phyloP scores from a whole-genome alignment of 2,797 vertebrate species.

The Nyctibius grandis region DNA sequence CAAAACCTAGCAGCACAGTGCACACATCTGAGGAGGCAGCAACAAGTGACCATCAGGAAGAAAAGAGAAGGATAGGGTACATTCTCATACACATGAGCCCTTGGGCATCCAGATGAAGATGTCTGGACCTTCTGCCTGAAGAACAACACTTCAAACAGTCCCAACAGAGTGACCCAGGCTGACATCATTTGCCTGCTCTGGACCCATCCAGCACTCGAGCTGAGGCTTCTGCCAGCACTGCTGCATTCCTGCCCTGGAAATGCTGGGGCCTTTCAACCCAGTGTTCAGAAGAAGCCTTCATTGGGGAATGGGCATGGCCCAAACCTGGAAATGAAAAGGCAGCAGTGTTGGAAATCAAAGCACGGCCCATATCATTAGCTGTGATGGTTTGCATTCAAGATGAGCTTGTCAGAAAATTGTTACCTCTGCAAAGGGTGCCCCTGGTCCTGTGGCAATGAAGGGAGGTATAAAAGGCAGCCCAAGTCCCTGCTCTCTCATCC shows the following conservation, averaged over 20 bases:
- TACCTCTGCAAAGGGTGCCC: background rate
- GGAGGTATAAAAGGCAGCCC: background rate
- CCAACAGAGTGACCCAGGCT: background rate
- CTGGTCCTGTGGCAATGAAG: background rate
- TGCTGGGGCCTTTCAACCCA: background rate
- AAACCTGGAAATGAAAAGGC: background rate
- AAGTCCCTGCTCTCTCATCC: background rate
- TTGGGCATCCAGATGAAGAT: background rate
- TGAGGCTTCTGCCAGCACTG: background rate
- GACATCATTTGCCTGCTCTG: background rate
- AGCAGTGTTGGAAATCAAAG: background rate
- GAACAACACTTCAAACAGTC: background rate
- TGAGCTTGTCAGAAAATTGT: background rate
- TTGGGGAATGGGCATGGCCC: background rate
- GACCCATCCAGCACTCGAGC: background rate
- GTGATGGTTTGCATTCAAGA: background rate
- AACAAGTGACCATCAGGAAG: no score
- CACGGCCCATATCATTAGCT: background rate
- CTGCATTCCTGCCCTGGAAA: background rate
- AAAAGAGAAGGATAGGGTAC: no score
- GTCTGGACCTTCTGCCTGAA: background rate
- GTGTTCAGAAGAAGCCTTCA: background rate
- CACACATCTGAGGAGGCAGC: no score
- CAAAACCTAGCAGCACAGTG: no score
- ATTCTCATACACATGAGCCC: no score